These are phyloP conservation scores for Oncorhynchus mykiss DNA, from an alignment of 2,113 vertebrate species.

Conservation along the genomic window DNA sequence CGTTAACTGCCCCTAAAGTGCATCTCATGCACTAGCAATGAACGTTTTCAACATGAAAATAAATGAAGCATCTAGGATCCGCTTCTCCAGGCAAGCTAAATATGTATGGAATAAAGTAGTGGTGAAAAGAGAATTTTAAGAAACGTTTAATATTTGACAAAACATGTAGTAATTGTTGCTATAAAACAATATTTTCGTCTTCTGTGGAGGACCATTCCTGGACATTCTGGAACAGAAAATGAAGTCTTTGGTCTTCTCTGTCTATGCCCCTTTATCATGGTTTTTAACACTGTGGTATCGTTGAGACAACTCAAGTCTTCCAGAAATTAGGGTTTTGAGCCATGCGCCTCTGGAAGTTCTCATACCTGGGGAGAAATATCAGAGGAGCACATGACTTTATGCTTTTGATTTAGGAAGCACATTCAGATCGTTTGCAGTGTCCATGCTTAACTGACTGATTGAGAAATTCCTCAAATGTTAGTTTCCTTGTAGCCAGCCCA, in stretches of 20 bases:
- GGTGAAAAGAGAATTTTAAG: too few relatives aligned
- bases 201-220: not conserved
- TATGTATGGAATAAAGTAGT: too few relatives aligned
- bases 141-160: not conserved
- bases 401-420: too few relatives aligned
- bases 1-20: too few relatives aligned
- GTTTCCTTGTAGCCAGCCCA: too few relatives aligned
- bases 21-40: too few relatives aligned
- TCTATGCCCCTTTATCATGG: not conserved
- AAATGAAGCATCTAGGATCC: too few relatives aligned
- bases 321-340: conserved; percentile 85
- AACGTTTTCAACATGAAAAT: too few relatives aligned
- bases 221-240: not conserved
- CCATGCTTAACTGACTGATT: too few relatives aligned
- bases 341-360: conserved; percentile 84
- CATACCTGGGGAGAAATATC: conserved; percentile 72
- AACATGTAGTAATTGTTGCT: not conserved
- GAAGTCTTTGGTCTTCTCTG: not conserved
- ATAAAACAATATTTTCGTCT: not conserved
- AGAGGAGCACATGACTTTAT: not conserved
- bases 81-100: too few relatives aligned
- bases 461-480: too few relatives aligned
- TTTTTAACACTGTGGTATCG: not conserved
- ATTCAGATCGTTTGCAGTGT: too few relatives aligned
- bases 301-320: conserved; percentile 68